Evolutionary conservation across 2,888 invertebrate genomes (phyloP).

Genomic region (Platypus cylindrus): DNA sequence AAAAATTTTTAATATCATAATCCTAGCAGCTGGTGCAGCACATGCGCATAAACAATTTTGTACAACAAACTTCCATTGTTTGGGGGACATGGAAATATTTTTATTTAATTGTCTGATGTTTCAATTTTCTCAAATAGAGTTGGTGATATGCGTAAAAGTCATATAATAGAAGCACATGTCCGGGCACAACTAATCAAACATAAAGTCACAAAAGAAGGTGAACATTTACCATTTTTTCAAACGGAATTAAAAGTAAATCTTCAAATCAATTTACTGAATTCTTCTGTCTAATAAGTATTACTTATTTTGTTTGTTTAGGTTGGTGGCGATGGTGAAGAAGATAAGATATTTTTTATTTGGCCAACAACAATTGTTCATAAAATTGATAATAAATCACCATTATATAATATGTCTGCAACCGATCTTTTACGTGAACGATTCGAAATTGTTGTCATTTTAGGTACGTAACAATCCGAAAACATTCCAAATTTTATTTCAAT

Average conservation of each 20-base stretch:
- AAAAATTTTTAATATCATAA: too few species aligned
- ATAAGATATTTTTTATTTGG: slow-evolving; percentile 95
- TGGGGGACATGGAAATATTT: too few species aligned
- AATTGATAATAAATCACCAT: slow-evolving; percentile 81
- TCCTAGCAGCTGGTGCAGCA: too few species aligned
- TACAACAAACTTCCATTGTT: too few species aligned
- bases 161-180: slow-evolving; percentile 95
- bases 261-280: too few species aligned
- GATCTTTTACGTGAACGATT: slow-evolving; percentile 87
- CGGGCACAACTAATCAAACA: slow-evolving; percentile 88
- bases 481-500: neutral
- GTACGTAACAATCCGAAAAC: slow-evolving; percentile 31
- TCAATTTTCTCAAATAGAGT: slow-evolving; percentile 50
- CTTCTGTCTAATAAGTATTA: too few species aligned
- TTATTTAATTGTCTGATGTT: too few species aligned
- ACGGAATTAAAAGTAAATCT: slow-evolving; percentile 60
- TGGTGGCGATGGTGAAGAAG: slow-evolving; percentile 86
- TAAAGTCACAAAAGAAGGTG: slow-evolving; percentile 85
- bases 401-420: slow-evolving; percentile 82
- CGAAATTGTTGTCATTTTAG: slow-evolving; percentile 88
- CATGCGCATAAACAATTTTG: neutral
- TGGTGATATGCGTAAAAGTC: slow-evolving; percentile 93
- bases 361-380: slow-evolving; percentile 94
- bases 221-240: slow-evolving; percentile 87
- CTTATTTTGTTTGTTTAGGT: slow-evolving; percentile 38